A percentile compares a stretch with the other conserved stretches of the same genome.
These are phyloP conservation scores for Hylomyscus alleni DNA, from an alignment of 2,797 vertebrate species.

Conservation along the genomic window DNA sequence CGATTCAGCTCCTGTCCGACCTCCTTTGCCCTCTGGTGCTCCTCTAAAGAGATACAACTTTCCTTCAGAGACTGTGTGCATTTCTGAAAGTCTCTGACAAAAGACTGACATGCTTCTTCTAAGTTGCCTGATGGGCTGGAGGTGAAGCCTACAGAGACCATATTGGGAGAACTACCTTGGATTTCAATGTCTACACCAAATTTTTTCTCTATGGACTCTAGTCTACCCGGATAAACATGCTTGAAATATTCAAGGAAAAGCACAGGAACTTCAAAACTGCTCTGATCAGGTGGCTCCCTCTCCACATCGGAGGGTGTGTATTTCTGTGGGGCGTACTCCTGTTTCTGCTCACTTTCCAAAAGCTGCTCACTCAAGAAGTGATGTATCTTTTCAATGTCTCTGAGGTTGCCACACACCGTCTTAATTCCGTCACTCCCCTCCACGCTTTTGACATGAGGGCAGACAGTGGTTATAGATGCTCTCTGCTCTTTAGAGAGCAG, in stretches of 20 bases:
- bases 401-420: conserved; percentile 85
- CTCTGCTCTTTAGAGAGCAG: conserved; percentile 86
- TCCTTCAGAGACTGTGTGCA: conserved; percentile 67
- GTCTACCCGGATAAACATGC: conserved; percentile 53
- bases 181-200: conserved; percentile 65
- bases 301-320: conserved; percentile 47
- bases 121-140: background rate
- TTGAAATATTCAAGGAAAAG: conserved; percentile 86
- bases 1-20: conserved; percentile 69
- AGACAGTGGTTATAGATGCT: conserved; percentile 76
- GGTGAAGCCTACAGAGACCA: conserved; percentile 19
- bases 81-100: conserved; percentile 83
- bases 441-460: conserved; percentile 82
- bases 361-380: conserved; percentile 83
- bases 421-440: conserved; percentile 59
- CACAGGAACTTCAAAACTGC: conserved; percentile 34
- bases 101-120: conserved; percentile 69
- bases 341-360: conserved; percentile 61
- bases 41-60: conserved; percentile 52
- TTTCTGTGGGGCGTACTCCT: background rate
- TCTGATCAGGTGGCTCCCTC: background rate
- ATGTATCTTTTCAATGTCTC: conserved; percentile 87
- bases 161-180: accelerated
- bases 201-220: background rate
- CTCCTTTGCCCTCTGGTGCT: conserved; percentile 46